Base-by-base conservation (phyloP, 2,888 invertebrate species). In the Sycophila texana region DNA sequence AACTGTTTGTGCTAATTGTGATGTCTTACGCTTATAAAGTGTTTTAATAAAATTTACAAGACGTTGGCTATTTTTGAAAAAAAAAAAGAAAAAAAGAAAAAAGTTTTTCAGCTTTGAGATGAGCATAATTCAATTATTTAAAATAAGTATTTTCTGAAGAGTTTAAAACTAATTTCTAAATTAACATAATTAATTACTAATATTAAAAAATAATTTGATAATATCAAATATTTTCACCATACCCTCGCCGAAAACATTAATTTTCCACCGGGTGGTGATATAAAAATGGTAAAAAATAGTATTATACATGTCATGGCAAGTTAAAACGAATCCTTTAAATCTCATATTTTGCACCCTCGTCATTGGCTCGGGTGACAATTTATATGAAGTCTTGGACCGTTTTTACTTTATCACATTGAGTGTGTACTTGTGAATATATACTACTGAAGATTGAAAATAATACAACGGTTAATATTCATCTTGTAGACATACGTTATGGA, bases 401-500 rank as follows among this genome's bases (percentile, higher is more conserved):
- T 30, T 30, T 30, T 30, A 30, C 5, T 30, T 30, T 30, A 30
- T 30, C 30, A 5, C 30, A 4, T 10, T 39, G 10, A 1, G 39
- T 60, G 13, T 26, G 12, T 26, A 18, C 14, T 2, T 22, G 16
- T 3, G 1, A 0, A 60, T 30, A 53, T 39, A 51, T 7, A 39
- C 53, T n/a, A 63, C 13, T 51, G 10, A 51, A 53, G 16, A 30
- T n/a, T 18, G 14, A 26, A 7, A 30, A 49, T 60, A 26, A 12
- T 4, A 61, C 22, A 53, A n/a, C 10, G 49, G 2, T 18, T 49
- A 73, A 20, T 61, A 10, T 39, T 61, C 14, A 49, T 51, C 72
- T 68, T 88, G 77, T 90, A 78, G 96, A 95, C 95, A 67, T 94
- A 94, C 90, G 95, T 96, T 66, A 94, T 95, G 87, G 97, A 97